These are phyloP conservation scores for Imbricaverruca yamaguchii DNA, from an alignment of 2,888 invertebrate species.

Conservation along the genomic window DNA sequence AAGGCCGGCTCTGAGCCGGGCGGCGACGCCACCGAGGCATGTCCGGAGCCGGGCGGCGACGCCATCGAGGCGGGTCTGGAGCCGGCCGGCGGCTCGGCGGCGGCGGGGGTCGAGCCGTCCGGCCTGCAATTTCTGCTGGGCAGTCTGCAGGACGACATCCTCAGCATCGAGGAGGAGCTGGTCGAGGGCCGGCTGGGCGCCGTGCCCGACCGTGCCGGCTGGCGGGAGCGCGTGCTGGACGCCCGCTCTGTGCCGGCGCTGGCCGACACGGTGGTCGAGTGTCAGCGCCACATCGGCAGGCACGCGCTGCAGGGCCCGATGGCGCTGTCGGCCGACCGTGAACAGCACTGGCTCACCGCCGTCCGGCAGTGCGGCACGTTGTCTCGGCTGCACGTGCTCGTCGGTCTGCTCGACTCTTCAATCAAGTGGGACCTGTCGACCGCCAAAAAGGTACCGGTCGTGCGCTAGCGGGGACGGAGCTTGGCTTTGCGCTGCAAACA, in stretches of 20 bases:
- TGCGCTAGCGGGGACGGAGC: too few relatives aligned
- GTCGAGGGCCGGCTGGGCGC: constrained; percentile 43
- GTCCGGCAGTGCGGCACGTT: constrained; percentile 38
- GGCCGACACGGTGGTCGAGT: constrained; percentile 34
- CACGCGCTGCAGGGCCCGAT: constrained; percentile 33
- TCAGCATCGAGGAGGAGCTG: constrained; percentile 35
- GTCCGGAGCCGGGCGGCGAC: too few relatives aligned
- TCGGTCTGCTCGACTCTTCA: constrained; percentile 42
- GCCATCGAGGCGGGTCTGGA: too few relatives aligned
- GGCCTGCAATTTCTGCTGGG: constrained; percentile 24
- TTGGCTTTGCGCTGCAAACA: too few relatives aligned
- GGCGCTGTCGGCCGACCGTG: constrained; percentile 24
- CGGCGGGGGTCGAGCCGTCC: neutral
- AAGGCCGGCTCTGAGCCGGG: neutral
- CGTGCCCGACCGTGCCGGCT: constrained; percentile 39
- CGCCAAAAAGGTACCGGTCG: constrained; percentile 40
- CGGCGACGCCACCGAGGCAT: too few relatives aligned
- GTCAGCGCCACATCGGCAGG: constrained; percentile 32
- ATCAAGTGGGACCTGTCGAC: constrained; percentile 45
- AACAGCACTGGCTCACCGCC: constrained; percentile 39
- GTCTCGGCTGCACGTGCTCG: constrained; percentile 41
- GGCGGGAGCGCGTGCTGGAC: constrained; percentile 38
- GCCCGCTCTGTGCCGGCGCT: constrained; percentile 37
- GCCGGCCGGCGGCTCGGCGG: neutral
- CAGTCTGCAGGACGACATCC: constrained; percentile 31